Evolutionary conservation across 2,888 invertebrate genomes (phyloP).

Genomic region (Orchesellides sinensis): DNA sequence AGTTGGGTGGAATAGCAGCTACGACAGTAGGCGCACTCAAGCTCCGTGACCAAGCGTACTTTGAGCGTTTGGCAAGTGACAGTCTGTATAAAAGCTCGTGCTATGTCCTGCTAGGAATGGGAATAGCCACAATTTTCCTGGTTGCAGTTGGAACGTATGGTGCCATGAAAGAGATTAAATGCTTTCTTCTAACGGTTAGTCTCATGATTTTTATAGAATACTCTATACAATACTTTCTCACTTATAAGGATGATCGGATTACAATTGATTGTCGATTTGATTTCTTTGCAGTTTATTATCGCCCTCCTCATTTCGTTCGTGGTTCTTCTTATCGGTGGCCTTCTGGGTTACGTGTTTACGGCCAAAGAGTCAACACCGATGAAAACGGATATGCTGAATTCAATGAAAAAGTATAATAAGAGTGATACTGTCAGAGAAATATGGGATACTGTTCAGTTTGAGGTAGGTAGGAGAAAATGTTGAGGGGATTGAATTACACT

Average conservation of each 20-base stretch:
- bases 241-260: neutral
- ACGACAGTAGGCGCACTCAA: conserved; percentile 91
- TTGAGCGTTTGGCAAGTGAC: conserved; percentile 88
- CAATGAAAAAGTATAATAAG: conserved; percentile 85
- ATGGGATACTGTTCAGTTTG: conserved; percentile 92
- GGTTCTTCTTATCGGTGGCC: conserved; percentile 92
- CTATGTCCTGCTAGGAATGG: conserved; percentile 89
- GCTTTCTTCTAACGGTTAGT: conserved; percentile 92
- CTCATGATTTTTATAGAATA: neutral
- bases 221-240: neutral
- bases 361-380: conserved; percentile 87
- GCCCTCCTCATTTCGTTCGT: conserved; percentile 92
- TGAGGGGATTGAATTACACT: neutral
- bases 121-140: conserved; percentile 87
- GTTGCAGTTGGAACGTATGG: conserved; percentile 95
- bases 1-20: conserved; percentile 88
- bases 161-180: conserved; percentile 95
- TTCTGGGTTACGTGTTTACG: conserved; percentile 93
- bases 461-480: too few relatives aligned
- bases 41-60: conserved; percentile 88
- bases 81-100: conserved; percentile 92
- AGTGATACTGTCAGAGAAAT: conserved; percentile 85
- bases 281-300: conserved; percentile 86
- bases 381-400: conserved; percentile 87
- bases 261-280: neutral